These are phyloP conservation scores for Phycodurus eques DNA, from an alignment of 2,113 vertebrate genomes.

Conservation along the genomic window DNA sequence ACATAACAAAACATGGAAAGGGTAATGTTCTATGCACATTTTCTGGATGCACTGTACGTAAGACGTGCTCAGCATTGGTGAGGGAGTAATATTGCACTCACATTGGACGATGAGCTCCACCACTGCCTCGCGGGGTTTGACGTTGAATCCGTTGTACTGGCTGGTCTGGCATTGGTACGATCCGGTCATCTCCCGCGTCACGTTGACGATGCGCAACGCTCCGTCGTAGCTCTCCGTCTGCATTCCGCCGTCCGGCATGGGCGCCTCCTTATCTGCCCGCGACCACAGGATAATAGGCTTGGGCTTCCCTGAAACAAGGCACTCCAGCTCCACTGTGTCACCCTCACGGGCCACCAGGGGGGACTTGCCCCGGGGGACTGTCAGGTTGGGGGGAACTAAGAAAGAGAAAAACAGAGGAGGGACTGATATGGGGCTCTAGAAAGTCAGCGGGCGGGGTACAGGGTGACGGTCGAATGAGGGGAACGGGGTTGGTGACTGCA, in stretches of 20 bases:
- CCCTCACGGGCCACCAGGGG: slow-evolving; percentile 93
- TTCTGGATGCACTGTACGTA: background rate
- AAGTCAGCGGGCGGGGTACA: slow-evolving; percentile 59
- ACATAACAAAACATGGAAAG: background rate
- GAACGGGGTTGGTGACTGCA: slow-evolving; percentile 19
- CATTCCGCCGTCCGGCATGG: slow-evolving; percentile 91
- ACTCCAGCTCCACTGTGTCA: slow-evolving; percentile 95
- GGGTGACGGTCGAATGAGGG: slow-evolving; percentile 42
- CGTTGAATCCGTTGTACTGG: slow-evolving; percentile 97
- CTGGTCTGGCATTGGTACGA: slow-evolving; percentile 96
- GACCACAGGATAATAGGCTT: slow-evolving; percentile 99
- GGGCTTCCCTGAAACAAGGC: slow-evolving; percentile 97
- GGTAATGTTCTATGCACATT: background rate
- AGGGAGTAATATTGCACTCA: slow-evolving; percentile 66
- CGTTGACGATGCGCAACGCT: slow-evolving; percentile 89
- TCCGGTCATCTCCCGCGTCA: slow-evolving; percentile 93
- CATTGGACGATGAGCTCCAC: slow-evolving; percentile 97
- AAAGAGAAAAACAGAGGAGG: slow-evolving; percentile 80
- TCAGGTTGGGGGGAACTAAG: slow-evolving; percentile 97
- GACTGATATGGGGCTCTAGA: slow-evolving; percentile 80
- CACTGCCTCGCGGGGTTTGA: slow-evolving; percentile 90
- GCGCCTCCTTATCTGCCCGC: slow-evolving; percentile 87
- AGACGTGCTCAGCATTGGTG: background rate
- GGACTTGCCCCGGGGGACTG: slow-evolving; percentile 94
- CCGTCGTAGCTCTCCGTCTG: slow-evolving; percentile 97